Evolutionary conservation across 1,140 invertebrate genomes (phyloP), one percentile per base, ranked within the genome.

Genomic region (Metopolophium dirhodum): DNA sequence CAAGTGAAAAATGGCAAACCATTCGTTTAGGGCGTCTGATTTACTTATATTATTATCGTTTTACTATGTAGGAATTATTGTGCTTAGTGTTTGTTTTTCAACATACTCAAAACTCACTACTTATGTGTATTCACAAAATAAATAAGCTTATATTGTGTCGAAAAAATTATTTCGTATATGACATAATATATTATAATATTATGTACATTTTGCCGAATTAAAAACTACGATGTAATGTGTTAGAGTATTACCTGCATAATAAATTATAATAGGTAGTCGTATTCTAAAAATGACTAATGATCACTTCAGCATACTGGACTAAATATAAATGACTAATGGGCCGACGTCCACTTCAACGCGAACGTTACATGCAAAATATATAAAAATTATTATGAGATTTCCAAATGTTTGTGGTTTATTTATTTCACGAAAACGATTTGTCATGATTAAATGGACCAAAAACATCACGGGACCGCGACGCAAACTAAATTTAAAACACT

Each of bases 381-480:
- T 26, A 26, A 23, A 85, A 85, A 85, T 18, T n/a, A 11, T 83
- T 85, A 85, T 41, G 83, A 85, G 37, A 85, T 41, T 85, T 85
- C 9, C 41, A 85, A 85, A 41, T 41, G 37, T 45, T 45, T 85
- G 35, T 26, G 37, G 83, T 41, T 85, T 85, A 41, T 83, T 85
- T 41, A 45, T 85, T 85, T 45, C 22, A 14, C 23, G 9, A 85
- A 41, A 85, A 23, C 83, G 23, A 85, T 26, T 41, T 41, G 8
- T 41, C 83, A 77, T 77, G 61, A 77, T 77, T 77, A 41, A 85
- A 85, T 85, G 83, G 8, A 85, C 82, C 82, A 23, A 85, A 85
- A 85, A 41, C 20, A 37, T 37, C 77, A 9, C 20, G 30, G 30
- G 11, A 68, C 11, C 30, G 30, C 61, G 11, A 18, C 14, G 30